phyloP scores from a whole-genome alignment of 2,888 invertebrate species.

The Fragum whitleyi region DNA sequence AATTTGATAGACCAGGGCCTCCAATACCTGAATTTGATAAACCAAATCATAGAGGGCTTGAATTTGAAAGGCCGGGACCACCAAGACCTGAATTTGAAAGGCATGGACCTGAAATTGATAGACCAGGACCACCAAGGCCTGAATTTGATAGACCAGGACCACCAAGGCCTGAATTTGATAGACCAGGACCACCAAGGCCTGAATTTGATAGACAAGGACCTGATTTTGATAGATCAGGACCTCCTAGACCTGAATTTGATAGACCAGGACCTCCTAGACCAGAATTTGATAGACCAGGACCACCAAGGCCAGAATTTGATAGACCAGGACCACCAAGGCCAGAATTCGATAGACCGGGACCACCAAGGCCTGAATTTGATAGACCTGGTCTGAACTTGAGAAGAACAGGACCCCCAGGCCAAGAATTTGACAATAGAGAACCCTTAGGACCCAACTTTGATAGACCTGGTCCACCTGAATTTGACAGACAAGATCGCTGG shows the following conservation, averaged over 20 bases:
- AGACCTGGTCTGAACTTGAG: background rate
- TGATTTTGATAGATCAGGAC: background rate
- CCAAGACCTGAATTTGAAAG: constrained; percentile 2
- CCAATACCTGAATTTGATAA: background rate
- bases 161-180: background rate
- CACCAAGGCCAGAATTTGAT: background rate
- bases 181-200: constrained; percentile 6
- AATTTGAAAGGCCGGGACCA: background rate
- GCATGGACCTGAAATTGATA: background rate
- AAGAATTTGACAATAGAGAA: constrained; percentile 7
- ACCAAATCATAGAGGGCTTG: background rate
- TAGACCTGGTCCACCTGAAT: background rate
- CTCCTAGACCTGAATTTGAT: background rate
- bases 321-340: background rate
- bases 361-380: background rate
- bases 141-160: background rate
- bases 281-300: constrained; percentile 16
- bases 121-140: constrained; percentile 5
- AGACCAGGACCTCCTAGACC: background rate
- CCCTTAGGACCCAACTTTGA: background rate
- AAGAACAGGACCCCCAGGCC: background rate
- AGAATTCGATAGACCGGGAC: background rate
- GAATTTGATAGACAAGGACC: constrained; percentile 9
- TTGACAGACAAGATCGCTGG: constrained; percentile 14
- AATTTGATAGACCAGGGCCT: background rate